These are phyloP conservation scores for Lepidurus packardi DNA, from an alignment of 1,140 invertebrate species.

Conservation along the genomic window DNA sequence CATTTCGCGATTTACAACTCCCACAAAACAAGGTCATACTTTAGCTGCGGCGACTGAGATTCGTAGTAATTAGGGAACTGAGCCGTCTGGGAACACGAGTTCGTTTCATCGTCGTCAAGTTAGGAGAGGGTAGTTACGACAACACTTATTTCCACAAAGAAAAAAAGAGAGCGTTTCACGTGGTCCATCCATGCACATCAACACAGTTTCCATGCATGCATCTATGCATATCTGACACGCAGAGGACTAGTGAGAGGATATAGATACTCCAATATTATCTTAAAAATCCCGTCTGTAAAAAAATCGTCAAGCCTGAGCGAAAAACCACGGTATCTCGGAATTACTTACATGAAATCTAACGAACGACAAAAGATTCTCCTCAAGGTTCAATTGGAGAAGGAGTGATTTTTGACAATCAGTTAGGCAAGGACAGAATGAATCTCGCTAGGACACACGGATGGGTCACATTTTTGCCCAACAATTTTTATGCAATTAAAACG, in stretches of 20 bases:
- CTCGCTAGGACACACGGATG: not conserved
- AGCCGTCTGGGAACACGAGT: not conserved
- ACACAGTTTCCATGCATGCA: not conserved
- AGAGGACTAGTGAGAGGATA: not conserved
- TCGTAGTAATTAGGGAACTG: not conserved
- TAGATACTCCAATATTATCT: too few species aligned
- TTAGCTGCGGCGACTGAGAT: not conserved
- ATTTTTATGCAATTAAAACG: not conserved
- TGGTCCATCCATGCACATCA: not conserved
- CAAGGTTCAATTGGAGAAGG: not conserved
- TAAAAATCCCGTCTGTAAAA: not conserved
- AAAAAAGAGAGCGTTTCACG: not conserved
- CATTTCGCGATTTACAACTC: not conserved
- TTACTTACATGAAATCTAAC: not conserved
- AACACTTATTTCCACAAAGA: not conserved
- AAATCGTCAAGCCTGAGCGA: not conserved
- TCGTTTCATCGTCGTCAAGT: not conserved
- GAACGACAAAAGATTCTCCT: not conserved
- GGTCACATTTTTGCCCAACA: not conserved
- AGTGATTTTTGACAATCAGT: not conserved
- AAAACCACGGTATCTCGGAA: conserved; percentile 1
- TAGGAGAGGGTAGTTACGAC: not conserved
- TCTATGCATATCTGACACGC: not conserved
- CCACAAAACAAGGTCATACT: not conserved
- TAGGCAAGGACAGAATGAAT: not conserved